Conservation (phyloP, 1,140 invertebrate species). For the Latrodectus geometricus region DNA sequence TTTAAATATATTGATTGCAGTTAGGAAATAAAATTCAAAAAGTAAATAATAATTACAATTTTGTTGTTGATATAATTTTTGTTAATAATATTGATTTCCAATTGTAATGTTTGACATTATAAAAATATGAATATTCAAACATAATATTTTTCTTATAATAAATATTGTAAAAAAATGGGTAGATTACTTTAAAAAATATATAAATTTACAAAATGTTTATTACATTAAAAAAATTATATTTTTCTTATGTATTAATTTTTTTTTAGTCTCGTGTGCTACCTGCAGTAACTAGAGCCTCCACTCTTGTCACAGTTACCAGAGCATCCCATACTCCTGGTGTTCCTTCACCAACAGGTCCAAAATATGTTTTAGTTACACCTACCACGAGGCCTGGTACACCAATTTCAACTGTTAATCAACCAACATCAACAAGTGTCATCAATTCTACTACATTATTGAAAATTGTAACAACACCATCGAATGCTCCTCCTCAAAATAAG, state of each 20-base stretch:
- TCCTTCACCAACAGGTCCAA: constrained; percentile 64
- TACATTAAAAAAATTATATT: too few relatives aligned
- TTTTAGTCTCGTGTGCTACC: constrained; percentile 17
- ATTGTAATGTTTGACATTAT: too few relatives aligned
- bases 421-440: neutral
- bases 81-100: too few relatives aligned
- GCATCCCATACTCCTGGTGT: constrained; percentile 64
- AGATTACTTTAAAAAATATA: too few relatives aligned
- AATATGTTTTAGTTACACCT: constrained; percentile 68
- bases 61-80: too few relatives aligned
- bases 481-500: constrained; percentile 12
- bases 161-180: too few relatives aligned
- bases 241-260: neutral
- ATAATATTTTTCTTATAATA: too few relatives aligned
- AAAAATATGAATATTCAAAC: neutral
- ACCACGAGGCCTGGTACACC: constrained; percentile 64
- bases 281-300: constrained; percentile 46
- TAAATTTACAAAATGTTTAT: too few relatives aligned
- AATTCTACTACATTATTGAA: constrained; percentile 61
- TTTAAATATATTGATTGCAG: too few relatives aligned
- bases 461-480: constrained; percentile 43
- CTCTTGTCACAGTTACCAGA: constrained; percentile 63
- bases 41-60: too few relatives aligned
- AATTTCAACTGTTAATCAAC: constrained; percentile 62
- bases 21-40: too few relatives aligned